Conservation (phyloP, 1,140 invertebrate genomes). For the Drosophila grimshawi region DNA sequence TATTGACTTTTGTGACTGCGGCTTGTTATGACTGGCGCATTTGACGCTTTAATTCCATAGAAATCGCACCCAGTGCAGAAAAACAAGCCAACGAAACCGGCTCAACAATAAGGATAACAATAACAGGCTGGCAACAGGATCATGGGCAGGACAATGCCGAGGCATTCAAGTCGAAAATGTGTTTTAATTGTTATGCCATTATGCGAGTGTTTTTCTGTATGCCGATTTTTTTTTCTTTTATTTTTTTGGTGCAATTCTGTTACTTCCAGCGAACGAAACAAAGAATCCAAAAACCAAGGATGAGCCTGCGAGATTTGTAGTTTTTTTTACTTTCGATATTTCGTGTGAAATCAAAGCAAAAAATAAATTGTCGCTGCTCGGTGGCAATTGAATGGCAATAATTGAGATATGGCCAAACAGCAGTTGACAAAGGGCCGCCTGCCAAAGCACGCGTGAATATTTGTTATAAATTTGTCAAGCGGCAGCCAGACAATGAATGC, state of each 20-base stretch:
- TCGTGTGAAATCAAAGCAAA: constrained; percentile 64
- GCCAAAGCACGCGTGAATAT: constrained; percentile 82
- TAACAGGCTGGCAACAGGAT: constrained; percentile 28
- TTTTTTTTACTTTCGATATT: constrained; percentile 32
- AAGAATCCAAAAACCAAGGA: constrained; percentile 15
- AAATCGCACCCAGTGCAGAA: constrained; percentile 47
- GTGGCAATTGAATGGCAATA: constrained; percentile 77
- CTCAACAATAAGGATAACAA: constrained; percentile 3
- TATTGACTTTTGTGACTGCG: constrained; percentile 47
- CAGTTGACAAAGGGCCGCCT: constrained; percentile 62
- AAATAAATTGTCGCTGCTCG: constrained; percentile 41
- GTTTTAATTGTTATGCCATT: constrained; percentile 72
- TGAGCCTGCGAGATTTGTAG: constrained; percentile 17
- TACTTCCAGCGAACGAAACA: constrained; percentile 66
- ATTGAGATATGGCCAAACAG: constrained; percentile 52
- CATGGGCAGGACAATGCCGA: constrained; percentile 37
- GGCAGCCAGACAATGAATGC: constrained; percentile 25
- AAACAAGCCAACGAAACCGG: constrained; percentile 10
- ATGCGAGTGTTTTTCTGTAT: constrained; percentile 52
- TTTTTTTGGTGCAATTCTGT: constrained; percentile 55
- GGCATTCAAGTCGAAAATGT: constrained; percentile 72
- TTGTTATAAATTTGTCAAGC: constrained; percentile 81
- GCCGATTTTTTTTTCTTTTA: constrained; percentile 57
- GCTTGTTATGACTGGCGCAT: constrained; percentile 75
- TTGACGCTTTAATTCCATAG: constrained; percentile 79